These are phyloP conservation scores for Chondrosia reniformis DNA, from an alignment of 37 sponge, comb jelly and placozoan genomes.

Conservation along the genomic window DNA sequence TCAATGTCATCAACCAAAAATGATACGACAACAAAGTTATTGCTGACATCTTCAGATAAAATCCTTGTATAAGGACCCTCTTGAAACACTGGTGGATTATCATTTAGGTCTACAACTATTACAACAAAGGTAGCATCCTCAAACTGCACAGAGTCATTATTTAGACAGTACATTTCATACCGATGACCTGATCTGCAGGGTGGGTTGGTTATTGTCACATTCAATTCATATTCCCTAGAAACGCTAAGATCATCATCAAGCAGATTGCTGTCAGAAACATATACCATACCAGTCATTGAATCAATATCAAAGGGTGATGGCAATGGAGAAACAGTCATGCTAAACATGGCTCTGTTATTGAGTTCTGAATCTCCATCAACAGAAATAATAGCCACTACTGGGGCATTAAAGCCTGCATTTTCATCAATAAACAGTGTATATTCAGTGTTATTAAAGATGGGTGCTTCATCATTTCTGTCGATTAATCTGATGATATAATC, in stretches of 20 bases:
- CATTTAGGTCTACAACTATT: slow-evolving; percentile 51
- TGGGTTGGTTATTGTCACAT: background rate
- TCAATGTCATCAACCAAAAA: slow-evolving; percentile 39
- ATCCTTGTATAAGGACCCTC: background rate
- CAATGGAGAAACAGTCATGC: slow-evolving; percentile 14
- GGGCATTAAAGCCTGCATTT: slow-evolving; percentile 17
- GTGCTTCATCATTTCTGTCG: slow-evolving; percentile 63
- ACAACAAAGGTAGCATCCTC: slow-evolving; percentile 16
- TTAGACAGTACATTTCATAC: background rate
- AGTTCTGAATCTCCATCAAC: slow-evolving; percentile 53
- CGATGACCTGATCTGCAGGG: background rate
- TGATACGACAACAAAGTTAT: slow-evolving; percentile 3
- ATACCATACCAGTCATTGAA: background rate
- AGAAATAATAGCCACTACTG: slow-evolving; percentile 20
- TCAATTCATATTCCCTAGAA: background rate
- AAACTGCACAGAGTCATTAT: slow-evolving; percentile 20
- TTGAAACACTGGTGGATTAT: slow-evolving; percentile 49
- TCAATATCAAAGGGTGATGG: slow-evolving; percentile 16
- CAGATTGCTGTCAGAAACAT: background rate
- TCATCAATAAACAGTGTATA: slow-evolving; percentile 23
- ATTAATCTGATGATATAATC: slow-evolving; percentile 2
- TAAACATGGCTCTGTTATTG: slow-evolving; percentile 24
- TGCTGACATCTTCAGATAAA: slow-evolving; percentile 33
- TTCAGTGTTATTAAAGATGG: slow-evolving; percentile 16
- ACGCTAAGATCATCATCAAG: background rate